Evolutionary conservation across 2,888 invertebrate species (phyloP), one percentile per base, ranked within the genome.

Genomic region (Atherix ibis): DNA sequence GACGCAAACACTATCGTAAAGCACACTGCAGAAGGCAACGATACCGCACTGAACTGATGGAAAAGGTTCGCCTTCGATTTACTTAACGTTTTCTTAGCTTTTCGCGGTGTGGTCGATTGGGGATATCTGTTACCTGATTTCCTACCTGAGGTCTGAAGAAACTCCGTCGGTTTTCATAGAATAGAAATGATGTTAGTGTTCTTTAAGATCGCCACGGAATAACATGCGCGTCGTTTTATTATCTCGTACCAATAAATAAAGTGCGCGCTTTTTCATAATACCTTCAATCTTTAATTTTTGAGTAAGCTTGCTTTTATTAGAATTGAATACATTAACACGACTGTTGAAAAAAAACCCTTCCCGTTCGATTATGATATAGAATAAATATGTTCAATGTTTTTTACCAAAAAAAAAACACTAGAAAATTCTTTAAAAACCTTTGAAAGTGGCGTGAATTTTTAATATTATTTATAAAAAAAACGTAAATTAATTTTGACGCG

Each of bases 131-230:
- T n/a, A n/a, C n/a, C n/a, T n/a, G n/a, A n/a, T n/a, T n/a, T n/a
- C n/a, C n/a, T n/a, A n/a, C n/a, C n/a, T n/a, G n/a, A n/a, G n/a
- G n/a, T n/a, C n/a, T n/a, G n/a, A n/a, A n/a, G n/a, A n/a, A n/a
- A n/a, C n/a, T 22, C 22, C 6, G 22, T 8, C 22, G 22, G 22
- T 22, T 6, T 22, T 6, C 10, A 22, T 8, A 22, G 22, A 22
- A 22, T 10, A 22, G 6, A 6, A 8, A 8, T 10, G 22, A 8
- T 15, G 32, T 40, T 27, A 40, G 40, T 40, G 32, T 40, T 38
- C 38, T 36, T 40, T 32, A 36, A 32, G 38, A 38, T 40, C 40
- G 40, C 36, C 31, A 19, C 38, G 40, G 34, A 36, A 31, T 34
- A 40, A 40, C 35, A 40, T 37, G 37, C 32, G 37, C 35, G 34